Evolutionary conservation across 2,888 invertebrate genomes (phyloP).

Genomic region (Steromphala cineraria): DNA sequence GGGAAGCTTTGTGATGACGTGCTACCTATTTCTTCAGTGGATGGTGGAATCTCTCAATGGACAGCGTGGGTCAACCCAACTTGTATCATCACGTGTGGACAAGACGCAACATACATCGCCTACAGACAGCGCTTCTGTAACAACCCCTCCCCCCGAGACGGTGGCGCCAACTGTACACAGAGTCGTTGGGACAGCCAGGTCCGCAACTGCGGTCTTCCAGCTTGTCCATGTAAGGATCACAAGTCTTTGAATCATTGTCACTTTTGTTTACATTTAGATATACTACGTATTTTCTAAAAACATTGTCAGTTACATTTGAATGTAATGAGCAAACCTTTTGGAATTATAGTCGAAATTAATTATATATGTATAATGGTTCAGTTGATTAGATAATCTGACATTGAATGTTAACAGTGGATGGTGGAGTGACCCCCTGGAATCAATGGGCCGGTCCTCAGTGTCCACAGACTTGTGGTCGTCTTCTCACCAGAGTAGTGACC

Average conservation of each 20-base stretch:
- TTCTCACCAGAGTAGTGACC: background rate
- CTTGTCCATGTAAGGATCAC: background rate
- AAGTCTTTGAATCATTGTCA: too few species aligned
- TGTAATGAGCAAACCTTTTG: too few species aligned
- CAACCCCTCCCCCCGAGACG: background rate
- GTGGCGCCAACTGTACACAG: background rate
- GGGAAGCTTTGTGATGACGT: too few species aligned
- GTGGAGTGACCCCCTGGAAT: background rate
- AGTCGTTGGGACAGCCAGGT: background rate
- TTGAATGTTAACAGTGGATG: background rate
- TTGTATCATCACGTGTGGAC: background rate
- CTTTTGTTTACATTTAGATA: too few species aligned
- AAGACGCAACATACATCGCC: background rate
- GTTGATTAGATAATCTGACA: background rate
- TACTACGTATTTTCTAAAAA: too few species aligned
- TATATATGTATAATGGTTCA: background rate
- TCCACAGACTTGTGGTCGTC: too few species aligned
- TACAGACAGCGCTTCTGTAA: slow-evolving; percentile 9
- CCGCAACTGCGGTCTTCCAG: background rate
- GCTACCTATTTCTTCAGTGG: background rate
- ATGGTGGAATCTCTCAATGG: background rate
- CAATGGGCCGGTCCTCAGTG: background rate
- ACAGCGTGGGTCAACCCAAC: background rate
- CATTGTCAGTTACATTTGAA: too few species aligned
- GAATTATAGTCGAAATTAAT: too few species aligned